Percentiles rank a stretch among this genome's conserved stretches.
Evolutionary conservation across 1,140 invertebrate genomes (phyloP).

Genomic region (Drosophila seguyi): DNA sequence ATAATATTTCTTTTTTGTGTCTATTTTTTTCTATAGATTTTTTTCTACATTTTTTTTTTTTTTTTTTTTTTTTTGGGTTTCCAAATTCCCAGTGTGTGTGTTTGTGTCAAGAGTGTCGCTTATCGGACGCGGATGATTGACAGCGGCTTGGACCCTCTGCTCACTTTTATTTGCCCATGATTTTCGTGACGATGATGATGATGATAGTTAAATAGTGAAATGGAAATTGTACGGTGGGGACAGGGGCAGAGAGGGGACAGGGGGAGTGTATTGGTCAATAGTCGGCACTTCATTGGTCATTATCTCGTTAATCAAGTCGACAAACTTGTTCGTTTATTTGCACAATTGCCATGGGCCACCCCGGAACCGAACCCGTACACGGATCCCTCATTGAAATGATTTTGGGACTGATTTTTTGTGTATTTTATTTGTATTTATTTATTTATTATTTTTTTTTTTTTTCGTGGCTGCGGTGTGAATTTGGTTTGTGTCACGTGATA

Average conservation of each 20-base stretch:
- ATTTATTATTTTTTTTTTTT: background rate
- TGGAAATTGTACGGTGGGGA: background rate
- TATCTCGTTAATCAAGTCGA: slow-evolving; percentile 64
- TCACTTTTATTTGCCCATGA: slow-evolving; percentile 42
- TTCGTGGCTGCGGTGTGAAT: slow-evolving; percentile 43
- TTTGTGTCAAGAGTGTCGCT: slow-evolving; percentile 26
- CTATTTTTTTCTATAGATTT: background rate
- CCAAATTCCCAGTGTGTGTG: background rate
- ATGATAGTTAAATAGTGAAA: slow-evolving; percentile 23
- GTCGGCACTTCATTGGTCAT: slow-evolving; percentile 57
- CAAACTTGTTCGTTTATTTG: slow-evolving; percentile 55
- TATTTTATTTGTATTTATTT: slow-evolving; percentile 11
- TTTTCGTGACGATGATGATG: slow-evolving; percentile 26
- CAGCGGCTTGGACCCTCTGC: slow-evolving; percentile 40
- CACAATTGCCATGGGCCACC: slow-evolving; percentile 57
- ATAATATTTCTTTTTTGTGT: slow-evolving; percentile 1
- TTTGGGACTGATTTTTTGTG: slow-evolving; percentile 16
- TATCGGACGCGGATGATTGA: slow-evolving; percentile 49
- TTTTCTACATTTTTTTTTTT: background rate
- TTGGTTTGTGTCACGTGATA: slow-evolving; percentile 66
- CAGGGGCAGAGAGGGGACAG: too few species aligned
- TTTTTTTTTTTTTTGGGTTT: background rate
- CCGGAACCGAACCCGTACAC: slow-evolving; percentile 42
- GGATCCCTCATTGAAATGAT: slow-evolving; percentile 16
- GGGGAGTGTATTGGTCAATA: slow-evolving; percentile 42